Percentiles rank a stretch among this genome's conserved stretches.
Evolutionary conservation across 2,113 vertebrate genomes (phyloP).

Genomic region (Propithecus coquereli): DNA sequence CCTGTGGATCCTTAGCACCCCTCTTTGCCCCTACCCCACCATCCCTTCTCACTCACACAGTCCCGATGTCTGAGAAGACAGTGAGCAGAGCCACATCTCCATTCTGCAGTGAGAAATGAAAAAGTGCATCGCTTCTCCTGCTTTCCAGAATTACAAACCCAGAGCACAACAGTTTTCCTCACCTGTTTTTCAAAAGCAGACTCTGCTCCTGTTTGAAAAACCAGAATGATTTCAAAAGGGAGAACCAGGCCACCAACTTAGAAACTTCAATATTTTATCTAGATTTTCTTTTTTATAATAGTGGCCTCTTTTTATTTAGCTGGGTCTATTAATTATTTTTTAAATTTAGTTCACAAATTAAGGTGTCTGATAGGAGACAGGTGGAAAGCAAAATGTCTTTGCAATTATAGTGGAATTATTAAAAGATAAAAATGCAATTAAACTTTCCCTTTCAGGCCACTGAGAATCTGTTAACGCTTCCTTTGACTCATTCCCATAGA

Average conservation of each 20-base stretch:
- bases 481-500: background rate
- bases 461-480: background rate
- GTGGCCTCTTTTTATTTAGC: background rate
- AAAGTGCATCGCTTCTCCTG: background rate
- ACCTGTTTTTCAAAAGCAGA: background rate
- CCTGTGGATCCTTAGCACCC: background rate
- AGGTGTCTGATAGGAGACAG: background rate
- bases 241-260: background rate
- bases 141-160: background rate
- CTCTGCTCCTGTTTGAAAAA: background rate
- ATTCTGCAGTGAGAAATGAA: background rate
- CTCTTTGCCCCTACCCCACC: background rate
- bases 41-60: no score
- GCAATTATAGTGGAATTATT: background rate
- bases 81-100: background rate
- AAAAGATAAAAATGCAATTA: constrained; percentile 48
- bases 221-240: background rate
- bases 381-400: background rate
- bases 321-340: background rate
- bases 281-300: background rate
- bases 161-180: background rate
- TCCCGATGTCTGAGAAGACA: background rate
- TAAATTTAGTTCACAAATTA: constrained; percentile 21
- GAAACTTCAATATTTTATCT: background rate
- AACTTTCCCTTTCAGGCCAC: background rate